Percentiles rank a stretch among this genome's conserved stretches.
Conservation (phyloP, 2,797 vertebrate genomes). For the Sebastes diaconus region DNA sequence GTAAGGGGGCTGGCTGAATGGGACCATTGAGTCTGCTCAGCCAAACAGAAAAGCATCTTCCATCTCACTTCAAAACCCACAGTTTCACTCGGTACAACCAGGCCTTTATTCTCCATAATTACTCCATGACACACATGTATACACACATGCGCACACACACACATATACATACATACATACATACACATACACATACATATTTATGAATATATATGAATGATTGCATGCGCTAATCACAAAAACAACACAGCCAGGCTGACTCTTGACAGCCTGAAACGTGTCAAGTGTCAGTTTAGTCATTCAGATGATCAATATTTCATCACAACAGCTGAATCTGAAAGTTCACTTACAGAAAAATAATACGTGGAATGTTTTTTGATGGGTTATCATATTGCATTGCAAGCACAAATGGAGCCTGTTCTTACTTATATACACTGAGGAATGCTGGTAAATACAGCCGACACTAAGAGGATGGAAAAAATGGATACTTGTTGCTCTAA, state of each 20-base stretch:
- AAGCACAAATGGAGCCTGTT: neutral
- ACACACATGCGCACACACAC: slow-evolving; percentile 26
- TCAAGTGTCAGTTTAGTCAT: neutral
- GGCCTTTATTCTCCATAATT: slow-evolving; percentile 89
- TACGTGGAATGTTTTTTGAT: neutral
- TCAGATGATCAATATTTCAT: neutral
- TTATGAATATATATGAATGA: neutral
- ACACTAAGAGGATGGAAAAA: neutral
- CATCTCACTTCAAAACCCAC: slow-evolving; percentile 86
- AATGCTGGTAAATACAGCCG: neutral
- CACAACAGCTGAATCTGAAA: neutral
- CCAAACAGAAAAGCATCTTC: slow-evolving; percentile 94
- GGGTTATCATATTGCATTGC: neutral
- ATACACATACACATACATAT: neutral
- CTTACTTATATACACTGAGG: neutral
- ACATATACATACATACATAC: neutral
- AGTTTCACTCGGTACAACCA: slow-evolving; percentile 88
- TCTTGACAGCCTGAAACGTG: neutral
- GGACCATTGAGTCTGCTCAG: slow-evolving; percentile 91
- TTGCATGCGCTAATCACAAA: neutral
- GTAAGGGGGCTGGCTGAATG: slow-evolving; percentile 87
- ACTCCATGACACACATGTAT: slow-evolving; percentile 74
- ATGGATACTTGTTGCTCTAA: neutral
- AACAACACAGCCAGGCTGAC: slow-evolving; percentile 2
- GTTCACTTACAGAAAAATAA: neutral